Base-by-base conservation (phyloP, 2,888 invertebrate genomes). In the Nomada lathburiana region DNA sequence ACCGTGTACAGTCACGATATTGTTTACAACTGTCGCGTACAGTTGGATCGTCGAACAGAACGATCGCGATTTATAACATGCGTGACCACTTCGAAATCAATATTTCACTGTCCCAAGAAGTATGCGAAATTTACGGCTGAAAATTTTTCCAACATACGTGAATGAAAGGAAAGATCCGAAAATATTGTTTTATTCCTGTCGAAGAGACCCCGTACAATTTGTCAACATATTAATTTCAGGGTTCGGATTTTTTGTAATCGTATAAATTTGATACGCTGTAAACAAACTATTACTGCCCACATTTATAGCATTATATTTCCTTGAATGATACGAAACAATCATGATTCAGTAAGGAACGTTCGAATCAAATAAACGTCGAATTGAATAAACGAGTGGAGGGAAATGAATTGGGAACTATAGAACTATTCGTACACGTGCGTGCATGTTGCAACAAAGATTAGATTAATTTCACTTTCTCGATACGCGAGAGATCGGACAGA, bases 41-140 rank as follows among this genome's bases (percentile, higher is more conserved):
- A 29, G n/a, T 83, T 87, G 78, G 72, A 77, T 84, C 81, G 86
- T 75, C 84, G 76, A 75, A 72, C 1, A 36, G 42, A 62, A 29
- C 18, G 63, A 72, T 67, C 36, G 29, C 16, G 53, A 76, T 84
- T 60, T 74, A 69, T n/a, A 20, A 36, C n/a, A 23, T 23, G 5
- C 2, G 0, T 26, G 2, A 7, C 10, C 67, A 10, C 64, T 13
- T 50, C 11, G 11, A 16, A 13, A 50, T 57, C 60, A 18, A 55
- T 20, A 60, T 36, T 23, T 42, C n/a, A 10, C 1, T 36, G 26
- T 0, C 52, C 1, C 9, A 13, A 11, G 7, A 1, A 11, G 16
- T 11, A 5, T 2, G 1, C n/a, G 42, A 42, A 26, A 67, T 69
- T 69, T 59, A 69, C 11, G 42, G 44, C 47, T 53, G 82, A 67